Base-by-base conservation (phyloP, 2,797 vertebrate species). In the Platyrinchus mystaceus region DNA sequence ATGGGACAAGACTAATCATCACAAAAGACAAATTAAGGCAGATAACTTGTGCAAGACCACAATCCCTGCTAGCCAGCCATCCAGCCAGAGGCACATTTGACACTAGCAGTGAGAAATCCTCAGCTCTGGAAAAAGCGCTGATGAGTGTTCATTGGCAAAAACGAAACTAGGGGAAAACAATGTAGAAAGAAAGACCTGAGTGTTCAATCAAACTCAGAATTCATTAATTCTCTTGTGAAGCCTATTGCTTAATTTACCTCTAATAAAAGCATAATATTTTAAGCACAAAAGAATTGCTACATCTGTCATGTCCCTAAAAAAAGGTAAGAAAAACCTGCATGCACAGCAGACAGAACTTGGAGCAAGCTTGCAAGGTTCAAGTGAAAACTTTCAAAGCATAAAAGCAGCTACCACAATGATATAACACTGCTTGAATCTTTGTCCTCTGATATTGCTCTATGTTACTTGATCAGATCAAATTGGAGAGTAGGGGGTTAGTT, bases 21-120 rank as follows among this genome's bases (percentile, higher is more conserved):
- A 71, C 55, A 34, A 90, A 78, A 94, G 83, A 75, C 47, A 81
- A 91, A 93, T 71, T 59, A 86, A 91, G 82, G 84, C 60, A 91
- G 73, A 81, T 37, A 82, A 16, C 7, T 23, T 30, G 26, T 28
- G 81, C 56, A 83, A 86, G 69, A 96, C 78, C 90, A 88, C 90
- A 88, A 80, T 93, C 73, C 68, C 53, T 59, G 39, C 80, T 91
- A 82, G 62, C 58, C 73, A 92, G 64, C 32, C 78, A 91, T 15
- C 50, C 74, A 84, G 50, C 30, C 50, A 70, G 64, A 58, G 34
- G 46, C 78, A 76, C 30, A 56, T 81, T 44, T 91, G 71, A 93
- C 63, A 87, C 39, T 13, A 78, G 41, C 50, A 60, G n/a, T 23
- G 36, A 91, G 71, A 83, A 86, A 90, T 89, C 20, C 44, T 24